Percentiles rank a stretch among this genome's conserved stretches.
These are phyloP conservation scores for Seriola aureovittata DNA, from an alignment of 2,113 vertebrate species.

Conservation along the genomic window DNA sequence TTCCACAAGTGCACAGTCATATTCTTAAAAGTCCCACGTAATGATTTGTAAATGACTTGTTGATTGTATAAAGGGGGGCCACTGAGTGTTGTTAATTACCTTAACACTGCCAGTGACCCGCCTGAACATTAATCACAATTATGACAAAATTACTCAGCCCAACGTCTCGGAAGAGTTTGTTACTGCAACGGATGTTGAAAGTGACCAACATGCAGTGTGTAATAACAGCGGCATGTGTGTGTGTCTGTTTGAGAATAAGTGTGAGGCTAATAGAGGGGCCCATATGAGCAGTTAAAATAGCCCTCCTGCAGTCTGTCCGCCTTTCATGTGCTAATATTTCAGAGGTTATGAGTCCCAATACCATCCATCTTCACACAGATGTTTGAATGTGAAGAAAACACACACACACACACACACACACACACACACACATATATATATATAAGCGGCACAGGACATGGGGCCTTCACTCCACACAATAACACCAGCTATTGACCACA, in stretches of 20 bases:
- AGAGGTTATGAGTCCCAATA: conserved; percentile 73
- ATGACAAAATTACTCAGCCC: conserved; percentile 74
- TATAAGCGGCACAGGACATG: conserved; percentile 28
- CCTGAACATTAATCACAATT: conserved; percentile 77
- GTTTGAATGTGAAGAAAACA: conserved; percentile 36
- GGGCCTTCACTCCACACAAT: conserved; percentile 51
- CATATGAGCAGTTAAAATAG: conserved; percentile 60
- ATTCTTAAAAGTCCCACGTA: conserved; percentile 41
- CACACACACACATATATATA: conserved; percentile 19
- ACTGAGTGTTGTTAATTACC: conserved; percentile 62
- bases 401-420: conserved; percentile 36
- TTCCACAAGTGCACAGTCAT: conserved; percentile 44
- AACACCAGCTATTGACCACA: conserved; percentile 41
- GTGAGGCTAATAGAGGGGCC: conserved; percentile 77
- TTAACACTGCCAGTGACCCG: conserved; percentile 72
- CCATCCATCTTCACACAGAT: conserved; percentile 72
- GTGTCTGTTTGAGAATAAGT: conserved; percentile 71
- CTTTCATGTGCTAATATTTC: conserved; percentile 83
- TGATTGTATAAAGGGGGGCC: conserved; percentile 67
- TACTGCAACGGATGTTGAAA: conserved; percentile 63
- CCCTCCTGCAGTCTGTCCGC: conserved; percentile 73
- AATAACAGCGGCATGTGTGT: conserved; percentile 69
- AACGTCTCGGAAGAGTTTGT: conserved; percentile 46
- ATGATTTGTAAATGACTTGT: conserved; percentile 77
- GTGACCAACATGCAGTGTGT: conserved; percentile 62